A percentile compares a stretch with the other conserved stretches of the same genome.
phyloP scores from a whole-genome alignment of 64 coral and sea anemone species.

The Pocillopora damicornis region DNA sequence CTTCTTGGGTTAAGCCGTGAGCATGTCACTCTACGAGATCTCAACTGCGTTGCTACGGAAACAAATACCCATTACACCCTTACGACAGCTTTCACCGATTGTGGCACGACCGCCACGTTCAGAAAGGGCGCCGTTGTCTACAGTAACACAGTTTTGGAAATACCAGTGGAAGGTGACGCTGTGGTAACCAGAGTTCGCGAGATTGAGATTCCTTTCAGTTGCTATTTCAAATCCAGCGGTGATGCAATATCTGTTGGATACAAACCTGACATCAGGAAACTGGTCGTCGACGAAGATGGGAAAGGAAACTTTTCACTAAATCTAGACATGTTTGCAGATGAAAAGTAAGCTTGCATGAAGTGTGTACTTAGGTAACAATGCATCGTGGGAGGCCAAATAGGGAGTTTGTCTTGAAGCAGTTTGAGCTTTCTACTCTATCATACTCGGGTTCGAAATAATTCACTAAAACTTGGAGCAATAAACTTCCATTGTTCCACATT shows the following conservation, averaged over 20 bases:
- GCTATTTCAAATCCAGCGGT: constrained; percentile 11
- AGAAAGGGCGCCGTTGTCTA: constrained; percentile 36
- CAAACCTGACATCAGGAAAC: constrained; percentile 28
- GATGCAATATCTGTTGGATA: constrained; percentile 8
- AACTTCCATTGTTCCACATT: no score
- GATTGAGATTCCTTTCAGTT: constrained; percentile 55
- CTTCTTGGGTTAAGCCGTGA: constrained; percentile 1
- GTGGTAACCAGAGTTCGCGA: constrained; percentile 27
- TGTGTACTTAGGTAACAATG: neutral
- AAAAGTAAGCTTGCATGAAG: neutral
- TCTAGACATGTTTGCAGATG: neutral
- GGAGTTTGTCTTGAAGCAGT: no score
- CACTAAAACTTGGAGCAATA: no score
- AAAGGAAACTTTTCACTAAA: constrained; percentile 1
- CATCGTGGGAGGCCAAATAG: no score
- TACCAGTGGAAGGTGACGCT: constrained; percentile 4
- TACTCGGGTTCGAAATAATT: no score
- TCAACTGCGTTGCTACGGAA: constrained; percentile 41
- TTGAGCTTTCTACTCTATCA: no score
- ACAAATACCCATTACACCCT: constrained; percentile 37
- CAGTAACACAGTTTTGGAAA: constrained; percentile 49
- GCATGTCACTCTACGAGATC: constrained; percentile 38
- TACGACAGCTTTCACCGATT: constrained; percentile 36
- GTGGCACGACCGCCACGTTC: constrained; percentile 36
- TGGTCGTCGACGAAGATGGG: neutral